Conservation (phyloP, 2,797 vertebrate species). For the Chaetodon trifasciatus region DNA sequence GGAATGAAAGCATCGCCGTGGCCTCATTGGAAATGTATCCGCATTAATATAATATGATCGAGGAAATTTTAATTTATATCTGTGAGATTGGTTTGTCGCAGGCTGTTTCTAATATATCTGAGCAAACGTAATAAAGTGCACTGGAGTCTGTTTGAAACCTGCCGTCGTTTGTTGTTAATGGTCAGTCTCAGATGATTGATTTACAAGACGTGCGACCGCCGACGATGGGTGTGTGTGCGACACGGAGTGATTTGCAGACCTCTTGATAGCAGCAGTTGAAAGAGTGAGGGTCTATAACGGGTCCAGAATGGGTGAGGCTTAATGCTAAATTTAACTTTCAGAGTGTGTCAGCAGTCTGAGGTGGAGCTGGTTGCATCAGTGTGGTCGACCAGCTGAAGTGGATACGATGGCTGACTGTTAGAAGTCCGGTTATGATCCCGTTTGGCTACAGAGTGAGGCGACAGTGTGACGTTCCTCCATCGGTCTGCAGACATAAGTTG, state of each 20-base stretch:
- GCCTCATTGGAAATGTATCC: slow-evolving; percentile 55
- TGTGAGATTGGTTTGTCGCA: slow-evolving; percentile 66
- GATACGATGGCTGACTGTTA: slow-evolving; percentile 6
- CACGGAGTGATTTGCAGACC: neutral
- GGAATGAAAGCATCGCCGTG: slow-evolving; percentile 44
- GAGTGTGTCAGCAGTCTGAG: slow-evolving; percentile 60
- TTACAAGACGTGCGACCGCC: neutral
- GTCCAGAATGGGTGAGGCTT: slow-evolving; percentile 39
- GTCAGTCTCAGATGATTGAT: neutral
- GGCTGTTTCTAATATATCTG: slow-evolving; percentile 76
- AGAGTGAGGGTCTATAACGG: slow-evolving; percentile 24
- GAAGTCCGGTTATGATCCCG: neutral
- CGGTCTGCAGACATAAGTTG: neutral
- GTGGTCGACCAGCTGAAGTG: slow-evolving; percentile 33
- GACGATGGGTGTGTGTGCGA: neutral
- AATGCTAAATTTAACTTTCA: slow-evolving; percentile 70
- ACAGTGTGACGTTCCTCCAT: no score
- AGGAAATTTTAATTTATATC: slow-evolving; percentile 78
- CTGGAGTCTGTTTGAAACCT: slow-evolving; percentile 69
- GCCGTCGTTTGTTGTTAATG: neutral
- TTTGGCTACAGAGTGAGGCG: no score
- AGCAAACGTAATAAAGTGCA: slow-evolving; percentile 83
- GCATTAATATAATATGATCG: slow-evolving; percentile 69
- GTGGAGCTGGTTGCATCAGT: slow-evolving; percentile 58
- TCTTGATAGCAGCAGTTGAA: slow-evolving; percentile 13